A percentile compares a stretch with the other conserved stretches of the same genome.
phyloP scores from a whole-genome alignment of 2,113 vertebrate genomes.

The Lethenteron camtschaticum region DNA sequence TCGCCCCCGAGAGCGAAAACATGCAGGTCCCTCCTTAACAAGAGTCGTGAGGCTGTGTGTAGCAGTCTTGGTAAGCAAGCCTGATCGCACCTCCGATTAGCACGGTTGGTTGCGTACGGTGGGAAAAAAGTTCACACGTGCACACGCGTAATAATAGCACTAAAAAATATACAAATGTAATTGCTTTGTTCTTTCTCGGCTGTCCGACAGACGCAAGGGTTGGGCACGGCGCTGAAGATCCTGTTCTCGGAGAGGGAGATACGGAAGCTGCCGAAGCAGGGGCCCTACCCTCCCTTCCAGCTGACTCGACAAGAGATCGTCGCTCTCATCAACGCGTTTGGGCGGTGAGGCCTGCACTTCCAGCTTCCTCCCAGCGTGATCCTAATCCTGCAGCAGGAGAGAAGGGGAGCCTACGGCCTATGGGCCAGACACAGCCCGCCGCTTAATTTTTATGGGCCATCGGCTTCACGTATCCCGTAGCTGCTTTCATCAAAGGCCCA shows the following conservation, averaged over 20 bases:
- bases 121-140: too few relatives aligned
- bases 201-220: slow-evolving; percentile 46
- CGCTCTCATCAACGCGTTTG: slow-evolving; percentile 69
- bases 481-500: rapidly evolving
- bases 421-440: background rate
- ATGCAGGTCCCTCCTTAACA: background rate
- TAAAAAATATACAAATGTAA: too few relatives aligned
- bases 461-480: slow-evolving; percentile 9
- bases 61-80: background rate
- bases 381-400: background rate
- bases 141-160: too few relatives aligned
- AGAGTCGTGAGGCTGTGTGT: background rate
- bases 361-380: slow-evolving; percentile 9
- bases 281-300: slow-evolving; percentile 46
- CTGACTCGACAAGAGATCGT: slow-evolving; percentile 69
- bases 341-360: slow-evolving; percentile 30
- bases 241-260: slow-evolving; percentile 68
- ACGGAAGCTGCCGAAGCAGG: slow-evolving; percentile 35
- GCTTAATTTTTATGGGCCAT: slow-evolving; percentile 7
- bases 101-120: too few relatives aligned
- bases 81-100: too few relatives aligned
- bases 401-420: background rate
- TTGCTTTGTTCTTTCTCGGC: slow-evolving; percentile 1
- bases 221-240: slow-evolving; percentile 69
- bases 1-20: too few relatives aligned